Evolutionary conservation across 1,140 invertebrate genomes (phyloP).

Genomic region (Harpegnathos saltator): DNA sequence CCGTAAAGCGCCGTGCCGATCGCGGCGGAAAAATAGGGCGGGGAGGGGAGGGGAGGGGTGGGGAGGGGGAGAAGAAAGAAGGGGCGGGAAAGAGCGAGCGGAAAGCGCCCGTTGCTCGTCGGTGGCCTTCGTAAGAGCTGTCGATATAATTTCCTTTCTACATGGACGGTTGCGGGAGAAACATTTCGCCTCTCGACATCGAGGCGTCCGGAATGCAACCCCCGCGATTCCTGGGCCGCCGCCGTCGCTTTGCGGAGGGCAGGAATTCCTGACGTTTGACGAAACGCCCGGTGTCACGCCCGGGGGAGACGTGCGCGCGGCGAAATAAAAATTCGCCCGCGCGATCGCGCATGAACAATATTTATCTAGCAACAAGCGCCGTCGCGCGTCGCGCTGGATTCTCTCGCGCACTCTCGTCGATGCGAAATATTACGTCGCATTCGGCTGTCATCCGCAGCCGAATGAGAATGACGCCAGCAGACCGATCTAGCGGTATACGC

Average conservation of each 20-base stretch:
- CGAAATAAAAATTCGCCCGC: slow-evolving; percentile 45
- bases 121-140: slow-evolving; percentile 55
- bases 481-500: too few species aligned
- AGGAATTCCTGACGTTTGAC: slow-evolving; percentile 55
- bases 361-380: slow-evolving; percentile 45
- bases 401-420: neutral
- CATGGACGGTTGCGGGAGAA: slow-evolving; percentile 44
- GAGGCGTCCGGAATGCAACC: slow-evolving; percentile 41
- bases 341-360: slow-evolving; percentile 53
- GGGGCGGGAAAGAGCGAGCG: neutral
- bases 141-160: slow-evolving; percentile 62
- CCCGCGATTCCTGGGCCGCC: slow-evolving; percentile 29
- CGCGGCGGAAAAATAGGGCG: slow-evolving; percentile 38
- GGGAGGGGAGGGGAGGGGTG: neutral
- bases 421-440: slow-evolving; percentile 6
- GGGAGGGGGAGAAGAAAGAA: neutral
- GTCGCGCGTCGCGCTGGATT: slow-evolving; percentile 3
- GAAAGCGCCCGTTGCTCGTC: slow-evolving; percentile 52
- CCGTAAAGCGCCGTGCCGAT: slow-evolving; percentile 44
- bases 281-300: slow-evolving; percentile 40
- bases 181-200: slow-evolving; percentile 32
- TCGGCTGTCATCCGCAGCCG: neutral
- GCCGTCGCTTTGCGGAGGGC: slow-evolving; percentile 15
- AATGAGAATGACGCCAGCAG: too few species aligned
- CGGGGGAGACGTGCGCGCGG: slow-evolving; percentile 18